phyloP scores from a whole-genome alignment of 2,888 invertebrate species.

The Eumacrocentrus americanus region DNA sequence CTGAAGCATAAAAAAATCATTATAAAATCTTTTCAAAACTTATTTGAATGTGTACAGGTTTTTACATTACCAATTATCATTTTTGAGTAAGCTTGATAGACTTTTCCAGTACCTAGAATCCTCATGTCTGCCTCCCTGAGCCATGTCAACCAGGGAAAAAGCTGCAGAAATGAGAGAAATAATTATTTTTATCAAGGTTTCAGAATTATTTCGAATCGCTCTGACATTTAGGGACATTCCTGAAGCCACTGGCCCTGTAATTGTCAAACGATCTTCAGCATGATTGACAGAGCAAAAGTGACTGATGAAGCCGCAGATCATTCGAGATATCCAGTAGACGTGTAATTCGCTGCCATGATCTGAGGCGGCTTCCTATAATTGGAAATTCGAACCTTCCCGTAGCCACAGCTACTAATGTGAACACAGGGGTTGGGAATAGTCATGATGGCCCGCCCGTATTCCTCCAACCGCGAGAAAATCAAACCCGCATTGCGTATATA shows the following conservation, averaged over 20 bases:
- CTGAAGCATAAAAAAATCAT: constrained; percentile 28
- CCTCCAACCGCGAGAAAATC: constrained; percentile 24
- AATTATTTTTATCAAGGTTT: too few species aligned
- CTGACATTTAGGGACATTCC: too few species aligned
- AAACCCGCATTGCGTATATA: constrained; percentile 30
- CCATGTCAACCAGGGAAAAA: constrained; percentile 44
- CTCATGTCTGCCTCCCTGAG: constrained; percentile 45
- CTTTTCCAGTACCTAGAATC: constrained; percentile 41
- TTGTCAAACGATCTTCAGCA: not conserved
- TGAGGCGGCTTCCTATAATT: constrained; percentile 35
- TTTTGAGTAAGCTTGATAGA: constrained; percentile 41
- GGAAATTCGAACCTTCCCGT: constrained; percentile 25
- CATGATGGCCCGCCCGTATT: constrained; percentile 36
- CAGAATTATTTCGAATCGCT: too few species aligned
- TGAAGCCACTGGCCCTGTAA: too few species aligned
- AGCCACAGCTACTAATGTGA: constrained; percentile 19
- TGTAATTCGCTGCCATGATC: constrained; percentile 26
- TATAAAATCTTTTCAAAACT: not conserved
- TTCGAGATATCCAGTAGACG: constrained; percentile 31
- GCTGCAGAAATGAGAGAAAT: constrained; percentile 32
- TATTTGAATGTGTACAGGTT: too few species aligned
- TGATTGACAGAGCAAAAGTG: constrained; percentile 5
- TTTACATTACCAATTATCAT: constrained; percentile 44
- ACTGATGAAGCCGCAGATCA: constrained; percentile 8
- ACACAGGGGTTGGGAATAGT: constrained; percentile 28